Base-by-base conservation (phyloP, 2,113 vertebrate genomes). In the Lathamus discolor region DNA sequence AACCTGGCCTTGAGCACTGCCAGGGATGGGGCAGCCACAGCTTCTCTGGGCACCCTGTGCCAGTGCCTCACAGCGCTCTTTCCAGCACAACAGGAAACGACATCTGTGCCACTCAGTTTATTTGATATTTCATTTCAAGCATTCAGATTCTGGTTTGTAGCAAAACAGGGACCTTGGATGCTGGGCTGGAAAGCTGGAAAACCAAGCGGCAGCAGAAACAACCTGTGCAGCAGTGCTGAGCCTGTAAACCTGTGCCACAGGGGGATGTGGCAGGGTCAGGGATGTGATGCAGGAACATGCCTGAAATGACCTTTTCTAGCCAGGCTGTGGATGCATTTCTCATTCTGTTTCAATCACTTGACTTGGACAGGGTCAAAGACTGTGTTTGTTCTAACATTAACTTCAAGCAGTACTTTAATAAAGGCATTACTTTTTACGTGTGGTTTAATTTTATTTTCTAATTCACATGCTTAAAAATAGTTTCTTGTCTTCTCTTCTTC, bases 121-220 rank as follows among this genome's bases (percentile, higher is more conserved):
- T 23, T 66, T 83, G 67, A 63, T 5, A 17, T 80, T 77, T 35
- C 33, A 69, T 68, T 80, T 70, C 61, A 74, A 41, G n/a, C 41
- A 5, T 19, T 66, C 41, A 62, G 3, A 33, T 57, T 11, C 28
- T 63, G 54, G 10, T 57, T 63, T 73, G 24, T 37, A 92, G 67
- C 37, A n/a, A 62, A 81, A 29, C 1, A 22, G 25, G 7, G 64
- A 55, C 28, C 13, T 28, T 10, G 73, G 41, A 17, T 25, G 59
- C n/a, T 7, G 8, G 52, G 63, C 80, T 92, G 90, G 72, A 54
- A 79, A 88, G 63, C 80, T 94, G 90, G 68, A 54, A 79, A 86
- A 62, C 9, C 76, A n/a, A 49, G 1, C 20, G 54, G 25, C 48
- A 1, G 0, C 70, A 33, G 55, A 15, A 57, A 28, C 22, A 57